Conservation (phyloP, 2,888 invertebrate genomes). For the Aporophyla nigra region DNA sequence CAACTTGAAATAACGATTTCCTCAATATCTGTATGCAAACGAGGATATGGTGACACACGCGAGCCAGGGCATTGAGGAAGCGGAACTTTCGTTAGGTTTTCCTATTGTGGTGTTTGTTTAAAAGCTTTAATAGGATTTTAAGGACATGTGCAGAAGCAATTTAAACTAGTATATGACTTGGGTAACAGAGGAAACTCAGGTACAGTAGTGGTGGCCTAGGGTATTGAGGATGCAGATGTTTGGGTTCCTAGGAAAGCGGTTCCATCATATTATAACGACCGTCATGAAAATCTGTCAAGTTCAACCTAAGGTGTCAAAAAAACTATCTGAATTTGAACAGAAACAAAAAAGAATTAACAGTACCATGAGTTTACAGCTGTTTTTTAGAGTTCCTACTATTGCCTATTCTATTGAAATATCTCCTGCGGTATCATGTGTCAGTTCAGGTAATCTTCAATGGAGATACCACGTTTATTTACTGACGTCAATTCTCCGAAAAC, state of each 20-base stretch:
- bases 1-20: background rate
- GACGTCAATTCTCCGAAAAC: conserved; percentile 51
- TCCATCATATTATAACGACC: too few species aligned
- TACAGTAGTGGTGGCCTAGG: background rate
- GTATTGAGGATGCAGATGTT: conserved; percentile 7
- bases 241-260: too few species aligned
- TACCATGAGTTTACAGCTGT: background rate
- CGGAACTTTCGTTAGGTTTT: background rate
- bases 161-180: too few species aligned
- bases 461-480: conserved; percentile 1
- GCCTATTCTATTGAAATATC: background rate
- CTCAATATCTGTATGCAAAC: conserved; percentile 51
- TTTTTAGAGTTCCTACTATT: background rate
- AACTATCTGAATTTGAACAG: too few species aligned
- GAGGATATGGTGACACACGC: conserved; percentile 30
- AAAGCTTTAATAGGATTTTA: too few species aligned
- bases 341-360: too few species aligned
- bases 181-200: too few species aligned
- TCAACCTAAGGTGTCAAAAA: too few species aligned
- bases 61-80: conserved; percentile 13
- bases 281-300: too few species aligned
- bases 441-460: conserved; percentile 13
- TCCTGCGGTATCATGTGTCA: conserved; percentile 1
- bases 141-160: too few species aligned
- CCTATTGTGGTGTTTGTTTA: too few species aligned